These are phyloP conservation scores for Galbula dea DNA, from an alignment of 2,113 vertebrate genomes.

Conservation along the genomic window DNA sequence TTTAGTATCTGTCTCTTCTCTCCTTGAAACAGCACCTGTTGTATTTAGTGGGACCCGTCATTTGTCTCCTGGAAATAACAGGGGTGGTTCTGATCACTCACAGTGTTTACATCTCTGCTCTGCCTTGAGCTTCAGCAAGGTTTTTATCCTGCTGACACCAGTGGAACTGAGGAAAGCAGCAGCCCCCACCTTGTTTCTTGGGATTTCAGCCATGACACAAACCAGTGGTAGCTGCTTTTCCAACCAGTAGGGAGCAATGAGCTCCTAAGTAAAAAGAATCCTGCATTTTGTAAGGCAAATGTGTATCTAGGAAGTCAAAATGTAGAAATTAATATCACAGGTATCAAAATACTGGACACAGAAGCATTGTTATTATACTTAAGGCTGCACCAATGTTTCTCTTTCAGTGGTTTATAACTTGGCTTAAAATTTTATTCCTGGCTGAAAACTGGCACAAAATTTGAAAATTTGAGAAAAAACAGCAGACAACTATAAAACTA, in stretches of 20 bases:
- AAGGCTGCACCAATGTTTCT: slow-evolving; percentile 40
- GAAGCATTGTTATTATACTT: slow-evolving; percentile 26
- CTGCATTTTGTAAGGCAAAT: not conserved
- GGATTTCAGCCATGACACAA: not conserved
- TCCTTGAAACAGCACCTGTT: not conserved
- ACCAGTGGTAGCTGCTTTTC: not conserved
- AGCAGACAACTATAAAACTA: slow-evolving; percentile 38
- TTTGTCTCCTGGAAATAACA: not conserved
- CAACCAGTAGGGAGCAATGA: not conserved
- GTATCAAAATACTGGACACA: slow-evolving; percentile 32
- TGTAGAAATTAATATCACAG: slow-evolving; percentile 6
- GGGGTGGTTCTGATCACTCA: not conserved
- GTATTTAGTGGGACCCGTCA: not conserved
- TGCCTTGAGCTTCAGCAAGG: not conserved
- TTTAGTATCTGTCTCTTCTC: not conserved
- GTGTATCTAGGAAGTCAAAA: slow-evolving; percentile 9
- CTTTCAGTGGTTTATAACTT: slow-evolving; percentile 43
- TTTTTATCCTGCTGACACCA: slow-evolving; percentile 6
- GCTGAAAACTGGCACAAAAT: slow-evolving; percentile 53
- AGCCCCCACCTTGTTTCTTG: not conserved
- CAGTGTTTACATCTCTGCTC: not conserved
- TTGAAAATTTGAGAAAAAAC: slow-evolving; percentile 59
- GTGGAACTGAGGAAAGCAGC: not conserved
- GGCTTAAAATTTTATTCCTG: slow-evolving; percentile 35
- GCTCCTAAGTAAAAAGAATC: not conserved